Percentiles rank a stretch among this genome's conserved stretches.
These are phyloP conservation scores for Drosophila pandora DNA, from an alignment of 1,140 invertebrate genomes.

Conservation along the genomic window DNA sequence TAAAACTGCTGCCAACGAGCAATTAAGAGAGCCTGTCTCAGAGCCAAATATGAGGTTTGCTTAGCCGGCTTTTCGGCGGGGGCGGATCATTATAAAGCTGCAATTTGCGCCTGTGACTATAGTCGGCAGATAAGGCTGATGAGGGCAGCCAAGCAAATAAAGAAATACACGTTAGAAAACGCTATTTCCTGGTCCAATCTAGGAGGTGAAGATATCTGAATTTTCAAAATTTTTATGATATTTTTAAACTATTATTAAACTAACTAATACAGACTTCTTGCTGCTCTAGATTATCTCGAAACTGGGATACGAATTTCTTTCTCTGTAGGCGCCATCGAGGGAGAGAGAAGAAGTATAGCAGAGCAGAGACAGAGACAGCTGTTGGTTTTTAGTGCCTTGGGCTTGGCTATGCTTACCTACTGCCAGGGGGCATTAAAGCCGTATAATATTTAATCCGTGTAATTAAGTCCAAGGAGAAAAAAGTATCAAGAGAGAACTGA, in stretches of 20 bases:
- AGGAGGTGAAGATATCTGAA: too few species aligned
- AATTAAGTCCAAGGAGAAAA: constrained; percentile 79
- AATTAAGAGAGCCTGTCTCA: constrained; percentile 57
- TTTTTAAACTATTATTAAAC: too few species aligned
- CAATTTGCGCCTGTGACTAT: constrained; percentile 59
- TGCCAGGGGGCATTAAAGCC: constrained; percentile 66
- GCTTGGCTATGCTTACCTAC: constrained; percentile 49
- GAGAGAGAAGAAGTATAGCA: background rate
- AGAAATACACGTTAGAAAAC: background rate
- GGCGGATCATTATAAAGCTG: constrained; percentile 73
- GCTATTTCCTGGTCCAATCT: background rate
- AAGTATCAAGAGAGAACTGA: constrained; percentile 40
- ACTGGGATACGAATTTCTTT: background rate
- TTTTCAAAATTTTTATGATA: too few species aligned
- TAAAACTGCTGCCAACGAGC: constrained; percentile 32
- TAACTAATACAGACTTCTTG: too few species aligned
- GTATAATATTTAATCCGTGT: constrained; percentile 80
- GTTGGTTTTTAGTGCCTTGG: constrained; percentile 43
- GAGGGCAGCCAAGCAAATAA: constrained; percentile 8
- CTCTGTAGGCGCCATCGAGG: background rate
- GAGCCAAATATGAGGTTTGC: constrained; percentile 52
- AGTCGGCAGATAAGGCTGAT: constrained; percentile 47
- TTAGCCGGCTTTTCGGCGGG: constrained; percentile 35
- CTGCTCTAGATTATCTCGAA: too few species aligned
- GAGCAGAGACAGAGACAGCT: constrained; percentile 23